Percentiles rank a stretch among this genome's conserved stretches.
Evolutionary conservation across 1,140 invertebrate species (phyloP).

Genomic region (Chionoecetes opilio): DNA sequence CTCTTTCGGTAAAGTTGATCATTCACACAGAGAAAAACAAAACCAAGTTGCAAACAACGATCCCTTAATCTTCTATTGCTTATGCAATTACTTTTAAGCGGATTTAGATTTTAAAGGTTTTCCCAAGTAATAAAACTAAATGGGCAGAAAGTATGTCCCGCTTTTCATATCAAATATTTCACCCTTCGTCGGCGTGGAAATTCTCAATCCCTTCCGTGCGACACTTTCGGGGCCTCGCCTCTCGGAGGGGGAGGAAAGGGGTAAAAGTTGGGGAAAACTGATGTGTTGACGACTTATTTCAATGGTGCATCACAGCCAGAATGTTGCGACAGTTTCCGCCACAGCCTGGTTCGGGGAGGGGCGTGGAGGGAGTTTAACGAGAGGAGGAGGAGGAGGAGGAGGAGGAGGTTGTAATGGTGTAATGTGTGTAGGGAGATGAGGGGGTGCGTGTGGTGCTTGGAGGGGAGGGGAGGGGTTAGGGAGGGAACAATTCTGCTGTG

Average conservation of each 20-base stretch:
- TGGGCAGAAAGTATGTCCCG: neutral
- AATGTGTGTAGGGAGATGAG: neutral
- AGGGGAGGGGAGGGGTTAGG: neutral
- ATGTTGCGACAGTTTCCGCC: neutral
- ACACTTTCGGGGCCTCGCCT: neutral
- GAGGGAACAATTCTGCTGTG: neutral
- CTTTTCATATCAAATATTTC: slow-evolving; percentile 6
- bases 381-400: neutral
- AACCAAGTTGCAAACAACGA: too few relatives aligned
- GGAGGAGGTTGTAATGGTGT: neutral
- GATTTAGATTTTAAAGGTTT: neutral
- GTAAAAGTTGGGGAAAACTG: neutral
- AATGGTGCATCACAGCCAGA: neutral
- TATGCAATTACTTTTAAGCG: neutral
- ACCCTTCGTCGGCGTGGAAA: neutral
- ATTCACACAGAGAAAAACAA: too few relatives aligned
- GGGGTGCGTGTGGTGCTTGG: neutral
- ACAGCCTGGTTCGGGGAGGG: neutral
- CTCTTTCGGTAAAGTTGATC: too few relatives aligned
- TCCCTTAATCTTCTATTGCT: neutral
- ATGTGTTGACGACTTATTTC: slow-evolving; percentile 29
- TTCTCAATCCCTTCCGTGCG: neutral
- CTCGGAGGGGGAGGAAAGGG: neutral
- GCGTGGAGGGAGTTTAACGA: neutral
- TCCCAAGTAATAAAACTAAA: neutral